Base-by-base conservation (phyloP, 2,888 invertebrate species). In the Chrysodeixis includens region DNA sequence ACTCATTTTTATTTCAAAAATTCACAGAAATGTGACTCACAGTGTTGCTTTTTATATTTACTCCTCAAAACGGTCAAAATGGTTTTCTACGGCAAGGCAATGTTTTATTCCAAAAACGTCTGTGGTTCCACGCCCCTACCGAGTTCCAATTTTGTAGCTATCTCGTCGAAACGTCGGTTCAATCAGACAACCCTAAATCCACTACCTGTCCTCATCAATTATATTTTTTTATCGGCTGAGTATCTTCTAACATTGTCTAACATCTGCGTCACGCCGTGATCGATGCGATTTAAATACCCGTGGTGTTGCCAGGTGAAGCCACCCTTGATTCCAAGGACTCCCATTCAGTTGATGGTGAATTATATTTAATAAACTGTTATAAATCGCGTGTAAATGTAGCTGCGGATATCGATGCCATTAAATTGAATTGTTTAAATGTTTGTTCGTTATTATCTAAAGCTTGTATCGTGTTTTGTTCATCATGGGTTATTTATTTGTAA, bases 171-270 rank as follows among this genome's bases (percentile, higher is more conserved):
- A 67, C 62, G 65, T 74, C 71, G 74, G 72, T 76, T 76, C 80
- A 74, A 71, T 66, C 76, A 71, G 74, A 82, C 77, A 81, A 67
- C 79, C 72, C 70, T 78, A 76, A 82, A 82, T 76, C 78, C 65
- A 83, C 86, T 92, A 92, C 91, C 92, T 93, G 92, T 92, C 93
- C 89, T 89, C 93, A 94, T 94, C 93, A 94, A 93, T 93, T 92
- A 93, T 84, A 83, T 90, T 93, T 93, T 92, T 93, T 92, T 90
- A 88, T 86, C 85, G 83, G 71, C 75, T 67, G 80, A 86, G 86
- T 79, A 81, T 79, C 86, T 86, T 88, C 87, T 84, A 87, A 88
- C 87, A 87, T 90, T 90, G 90, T 90, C 89, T 90, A 88, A 87
- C 89, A 87, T 88, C 89, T 86, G 85, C 86, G 85, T 80, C 83